Evolutionary conservation across 2,888 invertebrate species (phyloP), one percentile per base, ranked within the genome.

Genomic region (Proisotoma minuta): DNA sequence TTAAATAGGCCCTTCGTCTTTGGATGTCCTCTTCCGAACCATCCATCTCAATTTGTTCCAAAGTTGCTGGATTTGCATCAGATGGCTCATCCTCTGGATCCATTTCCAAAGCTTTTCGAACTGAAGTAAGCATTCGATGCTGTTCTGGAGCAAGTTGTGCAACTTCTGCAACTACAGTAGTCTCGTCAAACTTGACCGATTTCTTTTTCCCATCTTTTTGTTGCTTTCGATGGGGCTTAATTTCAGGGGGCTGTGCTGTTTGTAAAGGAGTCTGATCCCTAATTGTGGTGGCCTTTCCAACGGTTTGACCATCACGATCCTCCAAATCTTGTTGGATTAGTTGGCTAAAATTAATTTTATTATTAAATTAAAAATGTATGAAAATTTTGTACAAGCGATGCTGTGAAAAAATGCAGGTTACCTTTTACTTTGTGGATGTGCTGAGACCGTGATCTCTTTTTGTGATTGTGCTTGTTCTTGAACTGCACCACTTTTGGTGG

Each of bases 1-100:
- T 85, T 60, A 97, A 80, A 77, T 95, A 96, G 70, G 88, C 86
- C 75, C 92, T 90, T 0, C 96, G 83, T 60, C 85, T 84, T 65
- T 84, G 83, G 51, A 94, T 79, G 72, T 93, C 92, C 61, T 81
- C 81, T 24, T 68, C 68, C 15, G 61, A 63, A 8, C 62, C 65
- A 1, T 47, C 24, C 1, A 4, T 27, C 24, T 65, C 59, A 29
- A 62, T 56, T n/a, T n/a, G n/a, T n/a, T n/a, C n/a, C n/a, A 23
- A 20, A 51, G 4, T 15, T 51, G 8, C 12, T 51, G n/a, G 10
- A 24, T 10, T 8, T 40, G 10, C 3, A 40, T 48, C 28, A 15
- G 12, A 5, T 24, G 50, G 26, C 15, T 63, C 62, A 1, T 57
- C 10, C 40, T 63, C 68, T 1, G 63, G 62, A 1, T 64, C 43